Conservation (phyloP, 2,888 invertebrate genomes). For the Ectemnius cavifrons region DNA sequence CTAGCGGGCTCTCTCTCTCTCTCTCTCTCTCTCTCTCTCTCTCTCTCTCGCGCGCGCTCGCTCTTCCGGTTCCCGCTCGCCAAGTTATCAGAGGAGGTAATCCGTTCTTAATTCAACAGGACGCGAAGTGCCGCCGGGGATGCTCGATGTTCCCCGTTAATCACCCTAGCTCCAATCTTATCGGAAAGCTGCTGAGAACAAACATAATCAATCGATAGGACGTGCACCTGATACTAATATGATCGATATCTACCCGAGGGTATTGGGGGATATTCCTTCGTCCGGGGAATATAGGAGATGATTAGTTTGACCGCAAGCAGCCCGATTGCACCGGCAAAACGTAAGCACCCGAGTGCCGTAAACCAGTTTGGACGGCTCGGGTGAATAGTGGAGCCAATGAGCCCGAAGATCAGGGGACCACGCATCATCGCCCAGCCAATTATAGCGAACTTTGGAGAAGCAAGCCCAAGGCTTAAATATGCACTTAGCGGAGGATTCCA, state of each 20-base stretch:
- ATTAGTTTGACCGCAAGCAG: background rate
- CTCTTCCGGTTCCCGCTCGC: no score
- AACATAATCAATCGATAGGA: slow-evolving; percentile 6
- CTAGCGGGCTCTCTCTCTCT: no score
- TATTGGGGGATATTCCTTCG: background rate
- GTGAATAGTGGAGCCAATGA: background rate
- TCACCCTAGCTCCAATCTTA: slow-evolving; percentile 1
- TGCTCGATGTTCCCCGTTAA: background rate
- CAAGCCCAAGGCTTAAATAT: no score
- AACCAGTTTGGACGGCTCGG: no score
- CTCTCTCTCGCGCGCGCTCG: no score
- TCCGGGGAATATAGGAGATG: background rate
- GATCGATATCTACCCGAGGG: slow-evolving; percentile 3
- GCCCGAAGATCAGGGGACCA: background rate
- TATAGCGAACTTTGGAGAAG: no score
- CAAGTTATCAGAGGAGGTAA: no score
- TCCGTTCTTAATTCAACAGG: background rate
- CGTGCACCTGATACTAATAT: slow-evolving; percentile 10
- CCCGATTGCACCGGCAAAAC: background rate
- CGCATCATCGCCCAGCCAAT: slow-evolving; percentile 8
- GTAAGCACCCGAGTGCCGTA: background rate
- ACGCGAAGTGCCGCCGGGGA: background rate
- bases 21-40: no score
- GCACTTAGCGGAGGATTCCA: no score
- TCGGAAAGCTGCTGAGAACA: background rate